Evolutionary conservation across 2,113 vertebrate species (phyloP), one percentile per base, ranked within the genome.

Genomic region (Pangasianodon hypophthalmus): DNA sequence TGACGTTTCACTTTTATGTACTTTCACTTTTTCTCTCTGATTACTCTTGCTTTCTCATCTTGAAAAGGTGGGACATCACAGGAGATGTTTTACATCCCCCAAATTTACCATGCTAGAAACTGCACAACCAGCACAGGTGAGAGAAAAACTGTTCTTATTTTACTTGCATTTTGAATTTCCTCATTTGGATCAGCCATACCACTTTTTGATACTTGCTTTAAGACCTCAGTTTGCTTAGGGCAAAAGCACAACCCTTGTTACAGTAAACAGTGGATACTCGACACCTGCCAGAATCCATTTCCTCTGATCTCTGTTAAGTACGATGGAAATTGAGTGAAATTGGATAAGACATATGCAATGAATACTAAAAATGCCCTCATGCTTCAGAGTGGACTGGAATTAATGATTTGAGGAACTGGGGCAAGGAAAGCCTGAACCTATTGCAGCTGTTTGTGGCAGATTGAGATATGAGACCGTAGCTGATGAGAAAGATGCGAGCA

Each of bases 11-110:
- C 19, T 32, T 48, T 88, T 29, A 21, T 16, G 19, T 46, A 67
- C 86, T 56, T 73, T 14, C 67, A 46, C 32, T 73, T 60, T 46
- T 84, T 85, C 69, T 88, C 9, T 91, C 80, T 77, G n/a, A 3
- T 24, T 41, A 29, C 56, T 58, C 24, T 83, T 86, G 29, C n/a
- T 71, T 19, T 81, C 81, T 41, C 6, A 32, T 85, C 11, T 2
- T 41, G 96, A 98, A 98, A 98, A 93, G 98, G 97, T 95, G 97
- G 97, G 90, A 96, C 97, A 93, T 97, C 98, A 95, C 96, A 97
- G 96, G 98, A 99, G 96, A 97, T 97, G 97, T 99, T 99, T 96
- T 98, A 97, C 97, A 98, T 99, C 94, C 97, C 98, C 90, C 98
- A 98, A 95, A 98, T 97, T 94, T 96, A 97, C 92, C 98, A 98